Percentiles rank a stretch among this genome's conserved stretches.
These are phyloP conservation scores for Silurus meridionalis DNA, from an alignment of 2,113 vertebrate genomes.

Conservation along the genomic window DNA sequence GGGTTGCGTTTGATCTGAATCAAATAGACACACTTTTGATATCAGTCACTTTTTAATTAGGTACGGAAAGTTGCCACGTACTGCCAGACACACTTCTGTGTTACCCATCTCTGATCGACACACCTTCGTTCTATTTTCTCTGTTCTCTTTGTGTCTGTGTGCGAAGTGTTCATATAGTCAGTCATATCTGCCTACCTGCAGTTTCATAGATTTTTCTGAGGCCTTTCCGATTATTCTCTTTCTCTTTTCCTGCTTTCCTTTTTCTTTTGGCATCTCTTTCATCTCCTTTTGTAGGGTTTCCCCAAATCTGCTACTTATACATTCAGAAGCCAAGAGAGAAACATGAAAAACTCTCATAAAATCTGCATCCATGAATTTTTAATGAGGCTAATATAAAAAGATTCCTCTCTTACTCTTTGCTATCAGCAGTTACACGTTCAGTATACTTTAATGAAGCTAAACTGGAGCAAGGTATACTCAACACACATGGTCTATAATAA, in stretches of 20 bases:
- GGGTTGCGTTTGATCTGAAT: constrained; percentile 19
- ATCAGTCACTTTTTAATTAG: constrained; percentile 33
- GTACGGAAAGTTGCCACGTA: background rate
- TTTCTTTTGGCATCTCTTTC: constrained; percentile 10
- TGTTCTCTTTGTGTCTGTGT: constrained; percentile 22
- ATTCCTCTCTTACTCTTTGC: background rate
- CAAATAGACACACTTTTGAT: constrained; percentile 12
- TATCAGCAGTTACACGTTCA: constrained; percentile 33
- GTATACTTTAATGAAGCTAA: constrained; percentile 21
- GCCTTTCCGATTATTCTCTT: constrained; percentile 3
- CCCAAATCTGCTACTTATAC: constrained; percentile 31
- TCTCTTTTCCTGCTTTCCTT: background rate
- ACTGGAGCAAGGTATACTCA: constrained; percentile 12
- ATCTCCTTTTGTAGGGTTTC: constrained; percentile 21
- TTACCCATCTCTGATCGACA: background rate
- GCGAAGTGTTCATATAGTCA: constrained; percentile 13
- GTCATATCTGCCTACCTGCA: constrained; percentile 21
- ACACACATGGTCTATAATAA: background rate
- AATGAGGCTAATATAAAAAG: constrained; percentile 53
- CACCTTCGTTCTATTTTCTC: background rate
- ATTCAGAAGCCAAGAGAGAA: constrained; percentile 33
- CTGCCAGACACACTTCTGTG: constrained; percentile 14
- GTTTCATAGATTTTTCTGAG: constrained; percentile 16
- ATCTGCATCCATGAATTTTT: constrained; percentile 69
- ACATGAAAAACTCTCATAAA: constrained; percentile 53